These are phyloP conservation scores for Trachelus tabidus DNA, from an alignment of 2,888 invertebrate species.

Conservation along the genomic window DNA sequence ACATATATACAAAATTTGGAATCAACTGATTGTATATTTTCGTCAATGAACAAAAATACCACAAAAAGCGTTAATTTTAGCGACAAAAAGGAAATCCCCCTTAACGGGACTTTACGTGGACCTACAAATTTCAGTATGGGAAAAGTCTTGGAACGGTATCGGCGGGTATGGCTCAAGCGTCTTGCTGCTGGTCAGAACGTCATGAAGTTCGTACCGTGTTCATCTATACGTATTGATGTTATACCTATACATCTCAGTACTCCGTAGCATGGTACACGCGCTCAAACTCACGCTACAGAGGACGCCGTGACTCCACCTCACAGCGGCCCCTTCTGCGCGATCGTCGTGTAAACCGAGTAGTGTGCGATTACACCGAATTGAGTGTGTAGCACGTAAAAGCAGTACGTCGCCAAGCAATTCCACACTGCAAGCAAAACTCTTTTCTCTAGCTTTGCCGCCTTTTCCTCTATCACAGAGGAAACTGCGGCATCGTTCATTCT, in stretches of 20 bases:
- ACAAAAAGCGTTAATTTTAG: background rate
- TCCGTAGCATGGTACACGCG: background rate
- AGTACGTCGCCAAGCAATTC: constrained; percentile 35
- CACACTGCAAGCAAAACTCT: constrained; percentile 24
- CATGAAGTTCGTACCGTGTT: background rate
- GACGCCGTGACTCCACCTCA: background rate
- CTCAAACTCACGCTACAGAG: no score
- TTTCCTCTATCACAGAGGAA: constrained; percentile 4
- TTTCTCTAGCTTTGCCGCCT: background rate
- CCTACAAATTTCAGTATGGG: no score
- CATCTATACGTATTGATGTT: background rate
- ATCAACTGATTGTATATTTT: background rate
- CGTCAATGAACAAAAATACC: background rate
- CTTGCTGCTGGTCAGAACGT: no score
- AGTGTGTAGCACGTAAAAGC: constrained; percentile 34
- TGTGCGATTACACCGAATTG: constrained; percentile 44
- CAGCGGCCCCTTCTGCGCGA: background rate
- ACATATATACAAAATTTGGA: background rate
- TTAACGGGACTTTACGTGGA: no score
- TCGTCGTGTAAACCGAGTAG: constrained; percentile 28
- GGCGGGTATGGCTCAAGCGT: no score
- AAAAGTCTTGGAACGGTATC: no score
- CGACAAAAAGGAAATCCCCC: background rate
- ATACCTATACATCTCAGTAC: background rate
- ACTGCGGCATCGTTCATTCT: background rate